These are phyloP conservation scores for Eristalis intricaria DNA, from an alignment of 2,888 invertebrate genomes.

Conservation along the genomic window DNA sequence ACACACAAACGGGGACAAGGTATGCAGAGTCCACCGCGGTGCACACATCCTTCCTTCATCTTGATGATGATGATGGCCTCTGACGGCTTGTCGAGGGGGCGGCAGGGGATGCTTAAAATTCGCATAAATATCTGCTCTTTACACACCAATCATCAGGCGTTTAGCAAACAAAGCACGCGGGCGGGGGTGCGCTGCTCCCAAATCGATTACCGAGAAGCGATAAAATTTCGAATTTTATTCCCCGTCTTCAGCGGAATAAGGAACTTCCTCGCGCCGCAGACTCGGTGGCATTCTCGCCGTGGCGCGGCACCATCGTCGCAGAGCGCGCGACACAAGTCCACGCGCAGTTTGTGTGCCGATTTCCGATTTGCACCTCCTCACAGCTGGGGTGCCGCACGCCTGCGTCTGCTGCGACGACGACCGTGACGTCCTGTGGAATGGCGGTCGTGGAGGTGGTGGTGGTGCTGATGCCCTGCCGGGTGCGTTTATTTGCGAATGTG, in stretches of 20 bases:
- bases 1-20: slow-evolving; percentile 38
- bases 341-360: slow-evolving; percentile 2
- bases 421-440: neutral
- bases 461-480: slow-evolving; percentile 35
- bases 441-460: slow-evolving; percentile 40
- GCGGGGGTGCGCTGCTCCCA: slow-evolving; percentile 31
- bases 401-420: neutral
- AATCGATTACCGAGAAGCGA: slow-evolving; percentile 71
- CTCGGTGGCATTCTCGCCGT: slow-evolving; percentile 52
- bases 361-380: slow-evolving; percentile 48
- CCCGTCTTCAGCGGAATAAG: slow-evolving; percentile 59
- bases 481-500: slow-evolving; percentile 64
- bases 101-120: slow-evolving; percentile 53
- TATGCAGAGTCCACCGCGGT: slow-evolving; percentile 47
- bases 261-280: slow-evolving; percentile 58
- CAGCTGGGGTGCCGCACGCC: slow-evolving; percentile 45
- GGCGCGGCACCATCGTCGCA: neutral
- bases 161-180: slow-evolving; percentile 61
- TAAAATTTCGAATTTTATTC: slow-evolving; percentile 70
- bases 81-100: neutral
- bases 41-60: slow-evolving; percentile 5
- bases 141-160: slow-evolving; percentile 69
- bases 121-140: slow-evolving; percentile 70
- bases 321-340: slow-evolving; percentile 47
- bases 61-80: neutral